A percentile compares a stretch with the other conserved stretches of the same genome.
These are phyloP conservation scores for Aspidiotus destructor DNA, from an alignment of 2,888 invertebrate species.

Conservation along the genomic window DNA sequence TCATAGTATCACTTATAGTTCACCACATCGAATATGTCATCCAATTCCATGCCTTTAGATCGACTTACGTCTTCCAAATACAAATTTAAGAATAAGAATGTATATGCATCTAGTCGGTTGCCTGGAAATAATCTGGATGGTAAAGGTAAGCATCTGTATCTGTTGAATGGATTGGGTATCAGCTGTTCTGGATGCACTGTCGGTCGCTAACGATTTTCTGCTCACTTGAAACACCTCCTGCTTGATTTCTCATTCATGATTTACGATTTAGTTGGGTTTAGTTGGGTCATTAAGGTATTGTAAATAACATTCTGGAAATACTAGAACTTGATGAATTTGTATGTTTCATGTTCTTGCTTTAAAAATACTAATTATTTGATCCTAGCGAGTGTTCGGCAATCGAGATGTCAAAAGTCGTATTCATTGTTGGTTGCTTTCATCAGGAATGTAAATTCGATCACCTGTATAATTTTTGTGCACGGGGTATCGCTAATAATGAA, in stretches of 20 bases:
- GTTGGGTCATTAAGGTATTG: too few species aligned
- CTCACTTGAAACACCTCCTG: conserved; percentile 9
- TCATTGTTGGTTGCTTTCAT: too few species aligned
- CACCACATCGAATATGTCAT: conserved; percentile 20
- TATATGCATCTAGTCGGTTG: conserved; percentile 22
- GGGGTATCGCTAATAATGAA: too few species aligned
- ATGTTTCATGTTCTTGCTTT: too few species aligned
- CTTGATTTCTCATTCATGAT: neutral
- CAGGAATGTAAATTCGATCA: too few species aligned
- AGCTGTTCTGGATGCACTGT: conserved; percentile 24
- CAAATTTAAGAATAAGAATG: conserved; percentile 23
- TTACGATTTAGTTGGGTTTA: neutral
- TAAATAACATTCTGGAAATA: too few species aligned
- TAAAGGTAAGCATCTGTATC: conserved; percentile 29
- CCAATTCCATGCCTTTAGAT: conserved; percentile 27
- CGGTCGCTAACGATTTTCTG: conserved; percentile 8
- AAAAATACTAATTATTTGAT: too few species aligned
- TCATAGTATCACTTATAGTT: conserved; percentile 17
- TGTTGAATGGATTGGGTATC: conserved; percentile 22
- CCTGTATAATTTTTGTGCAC: too few species aligned
- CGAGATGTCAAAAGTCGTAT: too few species aligned
- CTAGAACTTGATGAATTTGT: too few species aligned
- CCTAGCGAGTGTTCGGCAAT: too few species aligned
- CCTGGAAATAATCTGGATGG: conserved; percentile 28
- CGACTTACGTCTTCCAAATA: conserved; percentile 26